Conservation (phyloP, 1,140 invertebrate species). For the Diabrotica virgifera region DNA sequence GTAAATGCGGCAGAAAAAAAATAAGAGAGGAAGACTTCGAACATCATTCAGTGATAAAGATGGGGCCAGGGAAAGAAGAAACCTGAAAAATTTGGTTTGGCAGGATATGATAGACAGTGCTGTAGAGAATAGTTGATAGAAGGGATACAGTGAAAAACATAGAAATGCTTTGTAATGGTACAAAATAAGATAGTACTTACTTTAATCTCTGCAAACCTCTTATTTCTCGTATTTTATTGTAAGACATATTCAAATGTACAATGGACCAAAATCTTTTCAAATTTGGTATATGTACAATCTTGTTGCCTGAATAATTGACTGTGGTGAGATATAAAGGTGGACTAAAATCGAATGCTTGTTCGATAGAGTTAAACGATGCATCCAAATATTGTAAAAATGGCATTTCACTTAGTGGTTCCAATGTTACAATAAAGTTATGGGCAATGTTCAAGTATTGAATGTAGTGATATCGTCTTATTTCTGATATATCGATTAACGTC, state of each 20-base stretch:
- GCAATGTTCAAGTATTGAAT: slow-evolving; percentile 41
- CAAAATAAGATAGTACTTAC: slow-evolving; percentile 20
- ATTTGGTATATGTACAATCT: slow-evolving; percentile 30
- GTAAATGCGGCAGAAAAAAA: no score
- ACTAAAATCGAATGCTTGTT: slow-evolving; percentile 35
- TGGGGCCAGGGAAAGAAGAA: no score
- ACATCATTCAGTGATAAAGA: no score
- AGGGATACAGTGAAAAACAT: no score
- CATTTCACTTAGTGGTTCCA: slow-evolving; percentile 28
- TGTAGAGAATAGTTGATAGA: no score
- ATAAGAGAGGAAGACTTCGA: no score
- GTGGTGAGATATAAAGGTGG: slow-evolving; percentile 35
- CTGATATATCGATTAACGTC: slow-evolving; percentile 31
- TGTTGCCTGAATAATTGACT: slow-evolving; percentile 37
- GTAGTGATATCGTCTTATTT: slow-evolving; percentile 29
- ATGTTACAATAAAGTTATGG: slow-evolving; percentile 29
- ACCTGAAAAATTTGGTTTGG: no score
- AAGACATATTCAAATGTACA: slow-evolving; percentile 34
- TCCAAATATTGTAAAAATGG: slow-evolving; percentile 40
- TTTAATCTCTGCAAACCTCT: slow-evolving; percentile 32
- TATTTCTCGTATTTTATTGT: slow-evolving; percentile 35
- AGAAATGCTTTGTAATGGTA: neutral
- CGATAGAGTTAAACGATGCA: slow-evolving; percentile 35
- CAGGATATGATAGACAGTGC: no score
- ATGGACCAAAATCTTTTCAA: slow-evolving; percentile 40